These are phyloP conservation scores for Agrotis segetum DNA, from an alignment of 2,888 invertebrate genomes.

Conservation along the genomic window DNA sequence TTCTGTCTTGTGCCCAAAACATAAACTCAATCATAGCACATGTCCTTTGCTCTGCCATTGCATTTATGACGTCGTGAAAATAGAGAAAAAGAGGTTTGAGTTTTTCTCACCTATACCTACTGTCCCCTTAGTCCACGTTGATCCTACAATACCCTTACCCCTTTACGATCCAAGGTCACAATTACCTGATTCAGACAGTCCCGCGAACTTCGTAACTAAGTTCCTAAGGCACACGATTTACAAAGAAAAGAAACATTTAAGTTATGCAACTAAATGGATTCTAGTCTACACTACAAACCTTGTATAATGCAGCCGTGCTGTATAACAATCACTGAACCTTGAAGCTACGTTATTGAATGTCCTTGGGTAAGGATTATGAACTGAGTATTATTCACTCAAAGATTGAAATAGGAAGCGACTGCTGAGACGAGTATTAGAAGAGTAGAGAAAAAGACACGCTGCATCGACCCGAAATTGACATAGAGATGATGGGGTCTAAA, in stretches of 20 bases:
- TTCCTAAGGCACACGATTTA: neutral
- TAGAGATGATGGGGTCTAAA: too few species aligned
- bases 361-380: conserved; percentile 30
- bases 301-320: conserved; percentile 9
- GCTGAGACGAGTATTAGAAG: neutral
- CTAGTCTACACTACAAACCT: neutral
- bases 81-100: neutral
- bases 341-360: conserved; percentile 8
- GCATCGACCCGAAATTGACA: too few species aligned
- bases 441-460: neutral
- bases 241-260: conserved; percentile 10
- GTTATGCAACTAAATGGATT: conserved; percentile 16
- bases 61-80: too few species aligned
- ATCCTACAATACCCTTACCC: too few species aligned
- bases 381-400: conserved; percentile 1
- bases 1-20: neutral
- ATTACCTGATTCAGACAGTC: too few species aligned
- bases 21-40: neutral
- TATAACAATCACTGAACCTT: conserved; percentile 36
- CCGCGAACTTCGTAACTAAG: too few species aligned
- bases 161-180: too few species aligned
- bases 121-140: too few species aligned
- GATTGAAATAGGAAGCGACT: neutral
- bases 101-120: too few species aligned
- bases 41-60: neutral